These are phyloP conservation scores for Tetranychus piercei DNA, from an alignment of 2,888 invertebrate species.

Conservation along the genomic window DNA sequence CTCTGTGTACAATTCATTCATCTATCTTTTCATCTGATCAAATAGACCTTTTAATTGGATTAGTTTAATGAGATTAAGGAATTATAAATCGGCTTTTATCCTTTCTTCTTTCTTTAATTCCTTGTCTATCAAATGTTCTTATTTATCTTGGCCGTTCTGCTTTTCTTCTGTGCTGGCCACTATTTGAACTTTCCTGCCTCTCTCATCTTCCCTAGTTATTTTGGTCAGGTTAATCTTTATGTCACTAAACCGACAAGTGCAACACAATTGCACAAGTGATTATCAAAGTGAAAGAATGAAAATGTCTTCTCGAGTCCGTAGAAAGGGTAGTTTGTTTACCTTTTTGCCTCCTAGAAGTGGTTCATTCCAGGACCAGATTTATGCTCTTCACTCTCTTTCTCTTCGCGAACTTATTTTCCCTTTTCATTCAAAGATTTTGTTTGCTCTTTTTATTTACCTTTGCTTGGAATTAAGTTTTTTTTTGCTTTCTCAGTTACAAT, in stretches of 20 bases:
- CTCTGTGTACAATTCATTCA: not conserved
- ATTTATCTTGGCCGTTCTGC: no score
- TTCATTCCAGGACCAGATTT: no score
- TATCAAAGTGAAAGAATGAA: not conserved
- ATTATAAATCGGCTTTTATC: not conserved
- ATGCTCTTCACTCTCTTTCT: no score
- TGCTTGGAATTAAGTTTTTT: not conserved
- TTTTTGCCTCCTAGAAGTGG: no score
- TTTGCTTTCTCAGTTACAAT: not conserved
- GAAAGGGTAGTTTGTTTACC: no score
- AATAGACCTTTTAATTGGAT: constrained; percentile 1
- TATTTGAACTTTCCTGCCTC: not conserved
- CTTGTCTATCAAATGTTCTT: not conserved
- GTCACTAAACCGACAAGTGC: no score
- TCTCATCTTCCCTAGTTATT: not conserved
- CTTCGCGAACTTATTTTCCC: no score
- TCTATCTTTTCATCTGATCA: not conserved
- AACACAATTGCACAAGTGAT: no score
- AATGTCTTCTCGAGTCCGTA: not conserved
- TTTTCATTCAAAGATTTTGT: not conserved
- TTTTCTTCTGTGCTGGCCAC: no score
- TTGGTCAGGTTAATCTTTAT: no score
- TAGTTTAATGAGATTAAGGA: not conserved
- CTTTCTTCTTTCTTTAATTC: not conserved
- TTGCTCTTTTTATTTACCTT: not conserved